phyloP scores from a whole-genome alignment of 1,140 invertebrate genomes.

The Euborellia annulipes region DNA sequence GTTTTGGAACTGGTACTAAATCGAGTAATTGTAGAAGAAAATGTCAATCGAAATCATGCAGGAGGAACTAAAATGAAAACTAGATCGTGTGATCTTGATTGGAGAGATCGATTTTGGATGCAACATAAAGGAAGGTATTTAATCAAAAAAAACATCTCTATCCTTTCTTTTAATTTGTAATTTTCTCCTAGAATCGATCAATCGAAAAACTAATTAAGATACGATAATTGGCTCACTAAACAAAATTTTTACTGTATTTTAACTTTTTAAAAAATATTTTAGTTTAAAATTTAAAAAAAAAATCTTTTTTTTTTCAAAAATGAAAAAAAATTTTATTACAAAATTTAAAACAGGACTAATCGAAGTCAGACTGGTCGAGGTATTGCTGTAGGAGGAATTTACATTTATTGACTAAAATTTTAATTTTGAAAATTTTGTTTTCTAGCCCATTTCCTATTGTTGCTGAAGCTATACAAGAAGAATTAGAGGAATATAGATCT shows the following conservation, averaged over 20 bases:
- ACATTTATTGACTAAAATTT: not conserved
- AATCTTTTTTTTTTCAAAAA: not conserved
- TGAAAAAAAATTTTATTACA: not conserved
- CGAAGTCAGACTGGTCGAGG: not conserved
- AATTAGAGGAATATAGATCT: slow-evolving; percentile 82
- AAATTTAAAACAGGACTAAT: not conserved
- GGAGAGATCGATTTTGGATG: slow-evolving; percentile 80
- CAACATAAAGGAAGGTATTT: slow-evolving; percentile 64
- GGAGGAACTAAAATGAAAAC: slow-evolving; percentile 54
- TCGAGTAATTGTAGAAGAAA: slow-evolving; percentile 63
- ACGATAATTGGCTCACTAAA: too few relatives aligned
- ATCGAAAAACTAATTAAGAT: too few relatives aligned
- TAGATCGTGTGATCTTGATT: slow-evolving; percentile 80
- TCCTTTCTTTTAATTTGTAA: too few relatives aligned
- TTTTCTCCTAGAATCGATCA: too few relatives aligned
- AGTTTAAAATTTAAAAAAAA: not conserved
- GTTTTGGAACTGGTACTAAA: slow-evolving; percentile 84
- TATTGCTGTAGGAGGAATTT: too few relatives aligned
- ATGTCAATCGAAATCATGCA: slow-evolving; percentile 17
- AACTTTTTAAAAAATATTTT: not conserved
- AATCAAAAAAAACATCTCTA: too few relatives aligned
- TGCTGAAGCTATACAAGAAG: slow-evolving; percentile 95
- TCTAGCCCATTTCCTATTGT: slow-evolving; percentile 87
- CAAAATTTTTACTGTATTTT: not conserved
- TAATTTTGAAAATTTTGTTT: slow-evolving; percentile 7